Evolutionary conservation across 2,888 invertebrate genomes (phyloP).

Genomic region (Unio delphinus): DNA sequence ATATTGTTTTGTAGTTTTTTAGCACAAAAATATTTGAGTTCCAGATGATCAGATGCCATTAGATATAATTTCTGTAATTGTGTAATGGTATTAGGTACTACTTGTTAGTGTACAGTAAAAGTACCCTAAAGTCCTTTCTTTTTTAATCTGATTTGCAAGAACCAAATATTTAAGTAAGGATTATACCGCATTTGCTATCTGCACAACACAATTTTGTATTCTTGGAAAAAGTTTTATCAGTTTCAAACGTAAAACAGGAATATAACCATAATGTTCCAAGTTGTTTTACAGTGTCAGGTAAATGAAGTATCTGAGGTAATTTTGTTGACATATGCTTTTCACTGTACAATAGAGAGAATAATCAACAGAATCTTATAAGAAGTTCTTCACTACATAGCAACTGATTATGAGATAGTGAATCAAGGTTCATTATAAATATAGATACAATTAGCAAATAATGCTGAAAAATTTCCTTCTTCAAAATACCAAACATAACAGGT

Average conservation of each 20-base stretch:
- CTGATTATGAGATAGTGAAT: conserved; percentile 15
- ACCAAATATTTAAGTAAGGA: conserved; percentile 14
- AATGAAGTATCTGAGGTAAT: conserved; percentile 22
- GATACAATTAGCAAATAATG: conserved; percentile 27
- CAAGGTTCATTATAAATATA: conserved; percentile 21
- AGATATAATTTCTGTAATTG: conserved; percentile 8
- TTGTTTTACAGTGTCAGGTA: conserved; percentile 14
- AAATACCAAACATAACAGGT: conserved; percentile 20
- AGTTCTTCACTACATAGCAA: conserved; percentile 9
- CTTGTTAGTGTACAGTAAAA: conserved; percentile 10
- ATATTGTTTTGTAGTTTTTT: too few species aligned
- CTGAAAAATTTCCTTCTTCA: conserved; percentile 12
- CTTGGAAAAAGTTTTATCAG: conserved; percentile 25
- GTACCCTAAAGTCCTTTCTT: not conserved
- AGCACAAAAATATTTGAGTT: too few species aligned
- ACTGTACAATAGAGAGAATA: conserved; percentile 23
- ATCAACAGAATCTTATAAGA: conserved; percentile 4
- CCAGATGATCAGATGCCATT: not conserved
- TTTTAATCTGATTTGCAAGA: conserved; percentile 3
- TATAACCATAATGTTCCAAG: conserved; percentile 27
- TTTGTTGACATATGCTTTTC: conserved; percentile 25
- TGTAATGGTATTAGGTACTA: conserved; percentile 9
- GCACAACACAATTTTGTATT: conserved; percentile 19
- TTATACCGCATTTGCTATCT: conserved; percentile 22
- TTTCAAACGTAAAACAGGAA: conserved; percentile 28